phyloP scores from a whole-genome alignment of 2,797 vertebrate genomes.

The Oceanodroma leucorhoa region DNA sequence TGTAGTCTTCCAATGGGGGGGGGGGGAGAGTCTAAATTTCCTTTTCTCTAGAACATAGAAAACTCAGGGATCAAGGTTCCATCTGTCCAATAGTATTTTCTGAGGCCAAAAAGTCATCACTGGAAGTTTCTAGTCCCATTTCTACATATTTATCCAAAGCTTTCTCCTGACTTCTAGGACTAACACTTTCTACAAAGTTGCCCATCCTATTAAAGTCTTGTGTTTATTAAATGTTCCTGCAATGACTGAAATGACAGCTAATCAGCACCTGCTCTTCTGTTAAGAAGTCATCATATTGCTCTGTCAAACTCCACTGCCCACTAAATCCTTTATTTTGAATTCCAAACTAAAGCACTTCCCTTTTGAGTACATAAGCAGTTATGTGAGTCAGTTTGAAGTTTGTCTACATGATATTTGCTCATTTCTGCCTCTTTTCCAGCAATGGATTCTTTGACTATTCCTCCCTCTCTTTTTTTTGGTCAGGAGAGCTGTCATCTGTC shows the following conservation, averaged over 20 bases:
- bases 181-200: neutral
- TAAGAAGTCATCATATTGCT: neutral
- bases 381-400: neutral
- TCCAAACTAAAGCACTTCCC: neutral
- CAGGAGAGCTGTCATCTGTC: neutral
- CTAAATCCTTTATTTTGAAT: neutral
- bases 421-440: neutral
- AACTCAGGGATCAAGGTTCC: neutral
- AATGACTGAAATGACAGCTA: neutral
- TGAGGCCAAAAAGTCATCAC: neutral
- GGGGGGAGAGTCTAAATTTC: neutral
- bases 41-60: neutral
- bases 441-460: neutral
- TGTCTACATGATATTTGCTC: neutral
- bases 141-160: neutral
- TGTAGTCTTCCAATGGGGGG: neutral
- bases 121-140: neutral
- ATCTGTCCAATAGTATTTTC: neutral
- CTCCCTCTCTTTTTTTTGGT: neutral
- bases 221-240: neutral
- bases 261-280: neutral
- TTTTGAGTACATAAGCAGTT: neutral
- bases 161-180: neutral
- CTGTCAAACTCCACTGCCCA: neutral
- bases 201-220: neutral